Evolutionary conservation across 2,888 invertebrate species (phyloP).

Genomic region (Saturnia japonica): DNA sequence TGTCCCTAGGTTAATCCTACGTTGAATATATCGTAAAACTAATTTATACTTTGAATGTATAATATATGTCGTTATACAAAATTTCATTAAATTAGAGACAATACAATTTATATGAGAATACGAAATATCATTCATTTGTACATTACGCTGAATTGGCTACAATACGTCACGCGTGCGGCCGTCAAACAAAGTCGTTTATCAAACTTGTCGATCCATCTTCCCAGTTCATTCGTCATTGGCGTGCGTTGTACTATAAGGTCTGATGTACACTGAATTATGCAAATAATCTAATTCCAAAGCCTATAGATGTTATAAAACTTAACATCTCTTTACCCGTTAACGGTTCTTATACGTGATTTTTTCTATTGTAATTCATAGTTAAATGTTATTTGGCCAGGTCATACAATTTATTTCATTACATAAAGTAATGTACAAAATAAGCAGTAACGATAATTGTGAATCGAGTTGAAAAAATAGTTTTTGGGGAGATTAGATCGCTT

Average conservation of each 20-base stretch:
- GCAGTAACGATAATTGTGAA: too few relatives aligned
- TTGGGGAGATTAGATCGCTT: too few relatives aligned
- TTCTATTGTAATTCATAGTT: too few relatives aligned
- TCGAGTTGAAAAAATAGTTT: too few relatives aligned
- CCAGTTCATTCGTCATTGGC: conserved; percentile 59
- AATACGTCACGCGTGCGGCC: conserved; percentile 36
- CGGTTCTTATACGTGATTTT: too few relatives aligned
- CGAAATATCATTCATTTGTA: conserved; percentile 17
- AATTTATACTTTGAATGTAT: too few relatives aligned
- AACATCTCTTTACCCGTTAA: too few relatives aligned
- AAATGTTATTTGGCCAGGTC: too few relatives aligned
- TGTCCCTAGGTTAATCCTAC: too few relatives aligned
- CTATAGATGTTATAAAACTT: not conserved
- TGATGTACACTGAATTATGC: conserved; percentile 16
- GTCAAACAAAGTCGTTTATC: conserved; percentile 56
- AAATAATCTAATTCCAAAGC: not conserved
- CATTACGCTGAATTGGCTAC: not conserved
- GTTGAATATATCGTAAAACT: too few relatives aligned
- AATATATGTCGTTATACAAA: not conserved
- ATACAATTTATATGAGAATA: conserved; percentile 2
- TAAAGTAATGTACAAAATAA: too few relatives aligned
- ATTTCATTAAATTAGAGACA: not conserved
- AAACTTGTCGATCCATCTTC: conserved; percentile 61
- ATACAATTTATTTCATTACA: too few relatives aligned
- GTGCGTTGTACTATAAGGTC: conserved; percentile 28